phyloP scores from a whole-genome alignment of 2,113 vertebrate species.

The Salvelinus sp. region DNA sequence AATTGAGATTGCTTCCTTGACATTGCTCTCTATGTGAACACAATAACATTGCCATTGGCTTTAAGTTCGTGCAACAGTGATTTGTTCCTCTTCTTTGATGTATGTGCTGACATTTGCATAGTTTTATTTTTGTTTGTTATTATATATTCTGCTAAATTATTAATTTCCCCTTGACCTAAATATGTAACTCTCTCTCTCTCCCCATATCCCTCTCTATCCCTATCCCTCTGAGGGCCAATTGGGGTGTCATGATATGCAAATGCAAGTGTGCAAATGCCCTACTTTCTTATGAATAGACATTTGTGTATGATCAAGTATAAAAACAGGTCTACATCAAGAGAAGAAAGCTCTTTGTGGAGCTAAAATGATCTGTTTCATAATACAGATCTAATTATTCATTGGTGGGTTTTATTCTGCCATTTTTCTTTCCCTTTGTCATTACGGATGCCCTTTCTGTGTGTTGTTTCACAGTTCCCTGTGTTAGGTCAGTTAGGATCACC shows the following conservation, averaged over 20 bases:
- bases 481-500: too few species aligned
- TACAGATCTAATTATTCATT: not conserved
- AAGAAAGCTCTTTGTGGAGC: conserved; percentile 18
- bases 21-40: not conserved
- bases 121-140: conserved; percentile 14
- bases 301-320: conserved; percentile 29
- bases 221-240: conserved; percentile 43
- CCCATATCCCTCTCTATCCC: not conserved
- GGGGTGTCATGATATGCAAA: conserved; percentile 43
- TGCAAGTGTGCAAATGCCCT: conserved; percentile 43
- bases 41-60: conserved; percentile 1
- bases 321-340: conserved; percentile 28
- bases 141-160: conserved; percentile 14
- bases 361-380: conserved; percentile 23
- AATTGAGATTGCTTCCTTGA: conserved; percentile 16
- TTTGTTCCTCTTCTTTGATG: not conserved
- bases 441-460: not conserved
- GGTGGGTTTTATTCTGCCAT: not conserved
- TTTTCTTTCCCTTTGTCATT: not conserved
- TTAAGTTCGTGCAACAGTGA: not conserved
- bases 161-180: conserved; percentile 4
- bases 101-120: not conserved
- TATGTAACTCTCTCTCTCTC: not conserved
- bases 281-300: conserved; percentile 61
- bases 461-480: too few species aligned